Evolutionary conservation across 2,888 invertebrate genomes (phyloP).

Genomic region (Bombylius major): DNA sequence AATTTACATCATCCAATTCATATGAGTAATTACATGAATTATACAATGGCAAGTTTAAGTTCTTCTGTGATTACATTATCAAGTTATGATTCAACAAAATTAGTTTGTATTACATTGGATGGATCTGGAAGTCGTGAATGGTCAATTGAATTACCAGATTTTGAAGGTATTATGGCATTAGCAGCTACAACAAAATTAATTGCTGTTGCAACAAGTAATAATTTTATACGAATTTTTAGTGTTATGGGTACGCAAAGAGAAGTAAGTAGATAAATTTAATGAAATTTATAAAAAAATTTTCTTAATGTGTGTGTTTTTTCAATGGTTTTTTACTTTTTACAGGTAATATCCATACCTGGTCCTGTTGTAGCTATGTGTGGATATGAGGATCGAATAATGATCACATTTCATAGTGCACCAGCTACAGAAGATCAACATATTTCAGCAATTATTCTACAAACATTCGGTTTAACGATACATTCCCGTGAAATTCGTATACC

Average conservation of each 20-base stretch:
- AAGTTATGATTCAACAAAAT: conserved; percentile 52
- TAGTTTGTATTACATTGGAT: conserved; percentile 61
- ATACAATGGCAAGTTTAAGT: conserved; percentile 80
- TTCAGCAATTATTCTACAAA: conserved; percentile 41
- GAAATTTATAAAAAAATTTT: neutral
- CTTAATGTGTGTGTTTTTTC: neutral
- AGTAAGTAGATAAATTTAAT: conserved; percentile 22
- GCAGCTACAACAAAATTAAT: conserved; percentile 62
- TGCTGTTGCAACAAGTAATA: conserved; percentile 61
- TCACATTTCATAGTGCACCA: conserved; percentile 52
- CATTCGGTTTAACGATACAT: conserved; percentile 37
- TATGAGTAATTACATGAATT: conserved; percentile 71
- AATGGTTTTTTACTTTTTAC: too few relatives aligned
- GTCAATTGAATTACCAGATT: conserved; percentile 62
- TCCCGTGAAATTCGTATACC: conserved; percentile 47
- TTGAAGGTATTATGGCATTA: conserved; percentile 58
- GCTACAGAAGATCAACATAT: conserved; percentile 44
- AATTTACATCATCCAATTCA: conserved; percentile 81
- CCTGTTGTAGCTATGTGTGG: conserved; percentile 56
- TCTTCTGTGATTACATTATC: conserved; percentile 67
- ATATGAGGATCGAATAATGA: conserved; percentile 45
- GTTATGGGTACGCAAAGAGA: conserved; percentile 79
- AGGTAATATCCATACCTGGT: conserved; percentile 52
- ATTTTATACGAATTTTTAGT: conserved; percentile 71
- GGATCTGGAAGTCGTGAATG: conserved; percentile 75